Percentiles rank a stretch among this genome's conserved stretches.
Conservation (phyloP, 2,113 vertebrate genomes). For the Brachirus orientalis region DNA sequence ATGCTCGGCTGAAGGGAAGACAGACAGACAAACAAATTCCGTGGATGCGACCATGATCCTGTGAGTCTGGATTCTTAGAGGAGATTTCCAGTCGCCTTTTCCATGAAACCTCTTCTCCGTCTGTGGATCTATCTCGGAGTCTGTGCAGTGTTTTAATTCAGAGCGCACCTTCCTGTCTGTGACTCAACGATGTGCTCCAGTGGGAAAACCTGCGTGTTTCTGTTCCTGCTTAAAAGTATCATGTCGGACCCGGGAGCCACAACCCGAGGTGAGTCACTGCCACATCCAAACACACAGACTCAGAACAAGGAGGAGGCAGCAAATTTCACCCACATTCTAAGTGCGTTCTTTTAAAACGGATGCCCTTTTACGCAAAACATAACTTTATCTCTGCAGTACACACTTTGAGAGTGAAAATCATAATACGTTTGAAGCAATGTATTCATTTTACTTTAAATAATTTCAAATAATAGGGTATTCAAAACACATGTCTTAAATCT, state of each 20-base stretch:
- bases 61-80: conserved; percentile 39
- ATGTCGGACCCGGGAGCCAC: conserved; percentile 74
- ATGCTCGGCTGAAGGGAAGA: conserved; percentile 27
- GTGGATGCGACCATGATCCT: conserved; percentile 42
- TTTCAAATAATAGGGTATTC: no score
- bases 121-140: conserved; percentile 46
- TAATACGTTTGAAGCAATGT: no score
- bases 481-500: no score
- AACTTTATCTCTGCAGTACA: no score
- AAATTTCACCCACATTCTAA: background rate
- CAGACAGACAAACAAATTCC: conserved; percentile 11
- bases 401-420: no score
- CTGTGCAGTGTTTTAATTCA: conserved; percentile 33
- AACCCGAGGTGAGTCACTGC: conserved; percentile 79
- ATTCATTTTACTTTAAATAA: no score
- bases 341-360: no score
- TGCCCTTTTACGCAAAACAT: no score
- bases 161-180: conserved; percentile 48
- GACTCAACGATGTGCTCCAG: conserved; percentile 71
- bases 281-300: background rate
- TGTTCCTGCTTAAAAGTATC: conserved; percentile 74
- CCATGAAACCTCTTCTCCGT: conserved; percentile 36
- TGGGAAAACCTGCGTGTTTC: conserved; percentile 73
- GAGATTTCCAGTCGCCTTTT: conserved; percentile 1
- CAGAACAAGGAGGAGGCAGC: background rate